Base-by-base conservation (phyloP, 2,797 vertebrate species). In the Enteromius trimaculatus region DNA sequence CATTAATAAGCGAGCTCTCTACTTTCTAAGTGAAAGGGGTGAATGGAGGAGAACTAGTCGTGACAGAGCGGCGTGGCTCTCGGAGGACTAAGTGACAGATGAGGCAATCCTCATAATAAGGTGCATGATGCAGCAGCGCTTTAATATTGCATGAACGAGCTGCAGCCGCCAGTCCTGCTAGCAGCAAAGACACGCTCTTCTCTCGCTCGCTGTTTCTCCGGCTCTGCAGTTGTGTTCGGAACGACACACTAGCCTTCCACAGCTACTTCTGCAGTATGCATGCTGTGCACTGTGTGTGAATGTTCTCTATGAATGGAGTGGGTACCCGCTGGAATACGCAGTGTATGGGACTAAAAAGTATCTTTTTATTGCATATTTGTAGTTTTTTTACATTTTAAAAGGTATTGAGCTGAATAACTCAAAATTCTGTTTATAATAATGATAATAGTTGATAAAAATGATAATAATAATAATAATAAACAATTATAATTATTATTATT, bases 71-170 rank as follows among this genome's bases (percentile, higher is more conserved):
- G 47, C 29, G 26, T 31, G 23, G 42, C 26, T 79, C 74, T 79
- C 58, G 10, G n/a, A 58, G 74, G 47, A 72, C 26, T 75, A 84
- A 87, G 79, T 87, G 84, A 87, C 84, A 88, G 78, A 79, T 84
- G 84, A 75, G 58, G 69, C 82, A 86, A 87, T 84, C 74, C 70
- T 85, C 81, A 78, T 84, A 86, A 87, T 87, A 84, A 84, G 80
- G 74, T 53, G 78, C 64, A 83, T 83, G 86, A 87, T 83, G 84
- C 81, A 85, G 80, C 82, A 64, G 49, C 13, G 74, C 77, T 77
- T 87, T 87, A 83, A 85, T 80, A 83, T 77, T 83, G 55, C 80
- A 83, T 85, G 84, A 87, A 77, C 58, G 79, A 79, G 80, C 76
- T 64, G 79, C 79, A 76, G 76, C 83, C 76, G 13, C 23, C 51